These are phyloP conservation scores for Xanthorhoe spadicearia DNA, from an alignment of 2,888 invertebrate species.

Conservation along the genomic window DNA sequence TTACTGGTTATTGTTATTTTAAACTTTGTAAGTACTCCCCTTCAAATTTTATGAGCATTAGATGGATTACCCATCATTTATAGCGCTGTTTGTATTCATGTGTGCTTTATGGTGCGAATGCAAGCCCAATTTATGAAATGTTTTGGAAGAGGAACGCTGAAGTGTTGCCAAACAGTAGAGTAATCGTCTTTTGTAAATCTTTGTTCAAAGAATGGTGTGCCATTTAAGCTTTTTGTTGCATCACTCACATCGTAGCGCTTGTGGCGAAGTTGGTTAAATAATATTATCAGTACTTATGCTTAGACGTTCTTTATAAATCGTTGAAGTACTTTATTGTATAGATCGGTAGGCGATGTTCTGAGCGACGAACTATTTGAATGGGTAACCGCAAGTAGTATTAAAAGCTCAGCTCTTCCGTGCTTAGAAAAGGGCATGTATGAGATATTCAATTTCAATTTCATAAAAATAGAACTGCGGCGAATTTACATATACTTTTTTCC, in stretches of 20 bases:
- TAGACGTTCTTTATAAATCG: too few relatives aligned
- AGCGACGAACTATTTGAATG: too few relatives aligned
- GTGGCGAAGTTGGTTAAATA: too few relatives aligned
- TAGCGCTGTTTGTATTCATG: slow-evolving; percentile 20
- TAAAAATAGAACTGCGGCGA: too few relatives aligned
- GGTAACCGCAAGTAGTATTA: too few relatives aligned
- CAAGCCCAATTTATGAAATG: slow-evolving; percentile 2
- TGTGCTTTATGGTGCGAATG: slow-evolving; percentile 7
- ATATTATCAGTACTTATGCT: too few relatives aligned
- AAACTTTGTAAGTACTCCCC: slow-evolving; percentile 31
- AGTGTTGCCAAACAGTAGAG: neutral
- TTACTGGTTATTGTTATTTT: slow-evolving; percentile 53
- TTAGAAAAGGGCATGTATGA: too few relatives aligned
- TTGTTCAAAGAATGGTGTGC: neutral
- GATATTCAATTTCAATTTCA: too few relatives aligned
- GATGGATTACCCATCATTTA: slow-evolving; percentile 33
- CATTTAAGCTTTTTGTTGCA: neutral
- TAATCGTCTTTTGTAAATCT: neutral
- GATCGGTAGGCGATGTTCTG: too few relatives aligned
- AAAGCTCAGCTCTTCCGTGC: too few relatives aligned
- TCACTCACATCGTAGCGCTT: neutral
- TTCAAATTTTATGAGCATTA: slow-evolving; percentile 43
- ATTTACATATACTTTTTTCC: too few relatives aligned
- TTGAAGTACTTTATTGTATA: too few relatives aligned
- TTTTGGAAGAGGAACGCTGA: neutral